Evolutionary conservation across 2,797 vertebrate species (phyloP), one percentile per base, ranked within the genome.

Genomic region (Leontopithecus rosalia): DNA sequence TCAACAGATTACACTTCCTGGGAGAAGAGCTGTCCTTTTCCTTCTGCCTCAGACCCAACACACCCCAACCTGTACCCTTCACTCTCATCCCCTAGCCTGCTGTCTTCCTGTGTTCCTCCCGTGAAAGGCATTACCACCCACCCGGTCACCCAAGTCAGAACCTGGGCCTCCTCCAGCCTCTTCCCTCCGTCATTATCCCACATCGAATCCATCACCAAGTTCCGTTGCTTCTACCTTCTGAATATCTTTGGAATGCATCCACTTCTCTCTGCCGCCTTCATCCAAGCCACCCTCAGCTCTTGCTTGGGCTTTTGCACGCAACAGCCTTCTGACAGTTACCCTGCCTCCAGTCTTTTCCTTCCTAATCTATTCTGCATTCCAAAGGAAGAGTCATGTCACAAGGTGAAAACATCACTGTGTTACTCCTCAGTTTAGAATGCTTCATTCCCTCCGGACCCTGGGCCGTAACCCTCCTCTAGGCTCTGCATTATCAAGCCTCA

Each of bases 231-330:
- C 90, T 96, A 19, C 80, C 95, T 96, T 94, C 73, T 86, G 75
- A 91, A 30, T 92, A 77, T 91, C 88, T 97, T 76, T 95, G 95
- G 93, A 88, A 89, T 91, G 90, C 48, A 58, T 92, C 95, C 95
- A 58, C 82, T 57, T 88, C 39, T 91, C 89, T 41, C 17, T 1
- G 4, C 93, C 1, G 12, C 67, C 89, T 92, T 90, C 86, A 52
- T 83, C 83, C 76, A 87, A 76, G 76, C 95, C 87, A 76, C 77
- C 64, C 73, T 90, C 64, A 2, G 83, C 73, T 75, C 89, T 76
- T 64, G 39, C 26, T 39, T 50, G 73, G 73, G 91, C 77, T 96
- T 81, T 50, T 86, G 48, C 80, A 8, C 22, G n/a, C n/a, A 88
- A 0, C 46, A 79, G 50, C 80, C 58, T 97, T 83, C 85, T 80